Conservation (phyloP, 1,140 invertebrate species). For the Neodiprion pinetum region DNA sequence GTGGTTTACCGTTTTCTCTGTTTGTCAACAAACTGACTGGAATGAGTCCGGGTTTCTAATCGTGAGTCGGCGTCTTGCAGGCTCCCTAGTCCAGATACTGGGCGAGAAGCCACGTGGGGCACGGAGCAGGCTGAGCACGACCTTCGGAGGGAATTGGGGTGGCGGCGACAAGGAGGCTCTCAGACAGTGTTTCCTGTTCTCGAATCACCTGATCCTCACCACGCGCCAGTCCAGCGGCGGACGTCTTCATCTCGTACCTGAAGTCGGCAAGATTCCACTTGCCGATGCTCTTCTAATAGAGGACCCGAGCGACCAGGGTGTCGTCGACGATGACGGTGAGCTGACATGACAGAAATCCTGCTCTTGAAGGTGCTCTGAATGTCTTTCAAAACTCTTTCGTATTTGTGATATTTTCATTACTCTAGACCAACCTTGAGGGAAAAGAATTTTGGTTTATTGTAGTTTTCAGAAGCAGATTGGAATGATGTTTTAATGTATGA, state of each 20-base stretch:
- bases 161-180: conserved; percentile 72
- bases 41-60: no score
- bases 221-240: conserved; percentile 71
- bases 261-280: conserved; percentile 83
- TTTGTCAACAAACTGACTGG: no score
- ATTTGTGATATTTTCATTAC: background rate
- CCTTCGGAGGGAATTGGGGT: conserved; percentile 65
- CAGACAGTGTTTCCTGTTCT: conserved; percentile 87
- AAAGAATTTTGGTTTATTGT: no score
- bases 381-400: background rate
- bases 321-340: conserved; percentile 70
- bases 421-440: background rate
- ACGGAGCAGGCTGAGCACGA: conserved; percentile 65
- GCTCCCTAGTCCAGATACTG: conserved; percentile 74
- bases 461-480: no score
- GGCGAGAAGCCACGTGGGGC: conserved; percentile 68
- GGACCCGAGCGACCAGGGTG: conserved; percentile 71
- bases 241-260: conserved; percentile 83
- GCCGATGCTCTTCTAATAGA: conserved; percentile 87
- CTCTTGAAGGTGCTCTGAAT: background rate
- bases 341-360: background rate
- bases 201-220: conserved; percentile 85
- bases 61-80: conserved; percentile 52
- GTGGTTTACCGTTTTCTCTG: no score
- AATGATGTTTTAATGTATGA: no score